Evolutionary conservation across 2,797 vertebrate genomes (phyloP), one percentile per base, ranked within the genome.

Genomic region (Danio tinwini): DNA sequence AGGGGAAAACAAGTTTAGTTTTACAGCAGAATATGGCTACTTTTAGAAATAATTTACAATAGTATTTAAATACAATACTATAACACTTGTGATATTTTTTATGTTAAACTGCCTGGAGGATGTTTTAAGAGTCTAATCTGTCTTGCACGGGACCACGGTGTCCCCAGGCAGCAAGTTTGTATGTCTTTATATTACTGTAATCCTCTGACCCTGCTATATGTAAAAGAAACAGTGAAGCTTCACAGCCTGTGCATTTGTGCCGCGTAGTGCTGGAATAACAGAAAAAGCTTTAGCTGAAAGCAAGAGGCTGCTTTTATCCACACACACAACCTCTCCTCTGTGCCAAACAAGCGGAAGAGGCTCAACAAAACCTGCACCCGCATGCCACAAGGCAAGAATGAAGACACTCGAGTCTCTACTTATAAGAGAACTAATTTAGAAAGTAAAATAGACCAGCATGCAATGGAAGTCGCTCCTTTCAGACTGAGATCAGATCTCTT

Each of bases 381-480:
- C 47, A 53, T 13, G 75, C 75, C 81, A 78, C 52, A 29, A 49
- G 75, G 56, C 21, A 61, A 45, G 55, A 73, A 50, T 67, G 50
- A 65, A 67, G 68, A 53, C 49, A 21, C 56, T 73, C 49, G 70
- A 8, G 11, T 17, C 12, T 62, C 69, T 49, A 8, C 67, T 75
- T 49, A 65, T 64, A 77, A 78, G 63, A 40, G 73, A 59, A 12
- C 53, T 78, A 21, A 63, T 65, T 72, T 63, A 13, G 50, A 63
- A 55, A 74, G 49, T 74, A 74, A 53, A 84, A 55, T 70, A 83
- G 74, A 75, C 37, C 75, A 81, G 65, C 61, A 40, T 61, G 74
- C 29, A 42, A 45, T 37, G 53, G 12, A 71, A 76, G 68, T 74
- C 61, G 3, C 10, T 68, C 70, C 63, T 76, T 74, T 72, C 61